A percentile compares a stretch with the other conserved stretches of the same genome.
phyloP scores from a whole-genome alignment of 2,113 vertebrate species.

The Dipodomys ordii region DNA sequence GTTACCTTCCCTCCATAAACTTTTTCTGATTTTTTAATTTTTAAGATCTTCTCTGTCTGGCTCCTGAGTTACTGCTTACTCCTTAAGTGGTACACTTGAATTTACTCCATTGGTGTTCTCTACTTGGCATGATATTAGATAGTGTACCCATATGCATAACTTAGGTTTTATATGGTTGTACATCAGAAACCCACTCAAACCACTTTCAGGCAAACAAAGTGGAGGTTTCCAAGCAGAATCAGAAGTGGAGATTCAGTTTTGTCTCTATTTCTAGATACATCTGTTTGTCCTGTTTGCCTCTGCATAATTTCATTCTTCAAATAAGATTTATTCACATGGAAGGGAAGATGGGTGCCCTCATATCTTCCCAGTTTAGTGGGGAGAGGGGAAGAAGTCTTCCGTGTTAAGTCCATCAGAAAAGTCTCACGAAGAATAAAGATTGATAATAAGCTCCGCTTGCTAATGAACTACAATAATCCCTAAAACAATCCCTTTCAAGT shows the following conservation, averaged over 20 bases:
- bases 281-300: not conserved
- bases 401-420: not conserved
- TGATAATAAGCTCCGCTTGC: too few species aligned
- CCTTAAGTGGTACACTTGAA: not conserved
- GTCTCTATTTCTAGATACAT: not conserved
- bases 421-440: not conserved
- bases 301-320: not conserved
- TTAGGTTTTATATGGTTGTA: not conserved
- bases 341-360: not conserved
- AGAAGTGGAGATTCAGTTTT: not conserved
- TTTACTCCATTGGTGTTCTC: not conserved
- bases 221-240: not conserved
- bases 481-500: not conserved
- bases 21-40: constrained; percentile 6
- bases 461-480: not conserved
- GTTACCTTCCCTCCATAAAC: not conserved
- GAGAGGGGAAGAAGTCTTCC: not conserved
- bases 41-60: not conserved
- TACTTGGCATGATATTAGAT: not conserved
- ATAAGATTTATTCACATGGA: not conserved
- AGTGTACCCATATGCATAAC: not conserved
- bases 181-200: not conserved
- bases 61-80: not conserved
- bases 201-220: not conserved
- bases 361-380: not conserved